Base-by-base conservation (phyloP, 92 coral and sea anemone genomes). In the Siderastrea radians region DNA sequence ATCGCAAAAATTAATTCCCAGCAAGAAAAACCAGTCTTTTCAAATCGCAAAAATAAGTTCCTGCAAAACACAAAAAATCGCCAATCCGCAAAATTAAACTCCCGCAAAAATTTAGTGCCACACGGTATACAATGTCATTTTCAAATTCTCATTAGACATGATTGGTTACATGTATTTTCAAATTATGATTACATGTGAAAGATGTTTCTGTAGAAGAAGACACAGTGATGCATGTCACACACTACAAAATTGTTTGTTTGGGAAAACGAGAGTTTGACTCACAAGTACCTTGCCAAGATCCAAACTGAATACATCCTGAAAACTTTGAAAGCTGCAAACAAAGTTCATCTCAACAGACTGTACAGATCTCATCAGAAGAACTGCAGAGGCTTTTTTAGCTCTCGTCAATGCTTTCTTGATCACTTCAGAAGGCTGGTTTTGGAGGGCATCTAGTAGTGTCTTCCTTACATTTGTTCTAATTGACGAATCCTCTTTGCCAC, bases 331-430 rank as follows among this genome's bases (percentile, higher is more conserved):
- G 64, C 81, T 89, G 68, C 88, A 84, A 6, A 92, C 84, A 77
- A 89, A 92, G 66, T 63, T 68, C 7, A 87, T 81, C 69, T 89
- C 95, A 9, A 72, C 49, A 8, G 86, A 73, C 17, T 76, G 74
- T 6, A 89, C 61, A 16, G 80, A 68, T 68, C 53, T 77, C 68
- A 92, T n/a, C 47, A 92, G 51, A n/a, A 92, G 58, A 47, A 92
- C 86, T 43, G 93, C 63, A 1, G 93, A 78, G 4, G 89, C 91
- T 52, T 86, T 92, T 49, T 64, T 63, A 60, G 93, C 81, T 55
- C 91, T 89, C 67, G 53, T 67, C 45, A 86, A 3, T 17, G 85
- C 91, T 70, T 46, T 84, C 68, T 89, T 89, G 1, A 74, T 62
- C 7, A 86, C 47, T 2, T 85, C 79, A 12, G 71, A 10, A 47